Percentiles rank a stretch among this genome's conserved stretches.
phyloP scores from a whole-genome alignment of 2,888 invertebrate species.

The Acrobasis consociella region DNA sequence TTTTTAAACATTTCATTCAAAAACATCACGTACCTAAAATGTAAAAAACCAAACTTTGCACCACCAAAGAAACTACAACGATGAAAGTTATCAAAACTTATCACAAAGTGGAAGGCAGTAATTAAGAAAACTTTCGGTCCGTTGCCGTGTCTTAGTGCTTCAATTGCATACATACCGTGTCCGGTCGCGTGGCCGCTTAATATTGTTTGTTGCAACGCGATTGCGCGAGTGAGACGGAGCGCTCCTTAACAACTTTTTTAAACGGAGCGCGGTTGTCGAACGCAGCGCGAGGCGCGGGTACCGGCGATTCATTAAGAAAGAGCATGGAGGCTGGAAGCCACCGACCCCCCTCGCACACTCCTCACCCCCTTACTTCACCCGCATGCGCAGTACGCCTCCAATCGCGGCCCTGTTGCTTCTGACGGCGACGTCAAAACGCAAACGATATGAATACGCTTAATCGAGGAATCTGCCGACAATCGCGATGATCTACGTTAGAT shows the following conservation, averaged over 20 bases:
- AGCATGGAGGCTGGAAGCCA: slow-evolving; percentile 73
- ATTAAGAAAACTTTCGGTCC: not conserved
- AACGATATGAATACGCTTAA: slow-evolving; percentile 78
- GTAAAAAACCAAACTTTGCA: slow-evolving; percentile 7
- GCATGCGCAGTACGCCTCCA: slow-evolving; percentile 66
- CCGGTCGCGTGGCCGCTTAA: slow-evolving; percentile 46
- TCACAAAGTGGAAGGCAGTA: slow-evolving; percentile 1
- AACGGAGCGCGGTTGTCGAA: slow-evolving; percentile 64
- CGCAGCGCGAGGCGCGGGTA: slow-evolving; percentile 77
- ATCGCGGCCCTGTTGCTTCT: slow-evolving; percentile 80
- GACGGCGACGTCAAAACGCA: slow-evolving; percentile 73
- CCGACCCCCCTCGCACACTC: slow-evolving; percentile 50
- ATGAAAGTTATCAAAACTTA: slow-evolving; percentile 17
- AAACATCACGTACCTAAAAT: not conserved
- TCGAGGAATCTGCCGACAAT: slow-evolving; percentile 70
- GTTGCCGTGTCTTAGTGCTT: slow-evolving; percentile 2
- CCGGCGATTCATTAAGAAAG: slow-evolving; percentile 79
- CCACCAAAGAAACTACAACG: slow-evolving; percentile 8
- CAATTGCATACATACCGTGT: slow-evolving; percentile 32
- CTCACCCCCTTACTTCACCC: slow-evolving; percentile 41
- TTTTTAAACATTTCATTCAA: not conserved
- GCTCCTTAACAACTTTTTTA: slow-evolving; percentile 67
- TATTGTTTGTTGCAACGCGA: slow-evolving; percentile 61
- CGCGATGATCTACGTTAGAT: slow-evolving; percentile 67
- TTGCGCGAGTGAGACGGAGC: slow-evolving; percentile 72